Evolutionary conservation across 1,140 invertebrate species (phyloP).

Genomic region (Hermatobates lingyangjiaoensis): DNA sequence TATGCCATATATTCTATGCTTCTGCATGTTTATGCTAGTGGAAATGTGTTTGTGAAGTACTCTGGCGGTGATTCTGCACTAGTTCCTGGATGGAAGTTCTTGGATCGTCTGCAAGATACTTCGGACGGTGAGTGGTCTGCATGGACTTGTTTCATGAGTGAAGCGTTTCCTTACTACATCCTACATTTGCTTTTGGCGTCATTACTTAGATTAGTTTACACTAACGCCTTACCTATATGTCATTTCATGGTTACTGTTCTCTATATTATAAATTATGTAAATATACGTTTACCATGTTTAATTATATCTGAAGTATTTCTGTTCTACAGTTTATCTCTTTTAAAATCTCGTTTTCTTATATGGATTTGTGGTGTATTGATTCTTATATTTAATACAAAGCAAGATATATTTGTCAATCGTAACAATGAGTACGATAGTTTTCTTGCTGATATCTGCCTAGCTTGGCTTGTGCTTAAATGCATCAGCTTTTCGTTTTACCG

Average conservation of each 20-base stretch:
- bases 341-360: neutral
- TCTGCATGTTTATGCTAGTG: neutral
- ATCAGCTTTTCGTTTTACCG: conserved; percentile 30
- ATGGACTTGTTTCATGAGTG: neutral
- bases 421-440: neutral
- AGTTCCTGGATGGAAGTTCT: neutral
- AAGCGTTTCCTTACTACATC: neutral
- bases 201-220: neutral
- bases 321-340: neutral
- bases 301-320: neutral
- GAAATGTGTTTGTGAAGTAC: neutral
- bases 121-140: neutral
- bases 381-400: neutral
- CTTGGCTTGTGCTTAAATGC: conserved; percentile 34
- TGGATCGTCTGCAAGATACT: neutral
- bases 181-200: neutral
- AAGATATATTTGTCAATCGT: neutral
- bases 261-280: neutral
- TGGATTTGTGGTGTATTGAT: neutral
- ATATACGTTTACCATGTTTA: neutral
- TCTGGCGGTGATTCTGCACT: neutral
- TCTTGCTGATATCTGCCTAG: conserved; percentile 18
- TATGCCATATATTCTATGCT: neutral
- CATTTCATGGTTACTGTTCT: too few relatives aligned
- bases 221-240: neutral